Conservation (phyloP, 2,113 vertebrate genomes). For the Brachyistius frenatus region DNA sequence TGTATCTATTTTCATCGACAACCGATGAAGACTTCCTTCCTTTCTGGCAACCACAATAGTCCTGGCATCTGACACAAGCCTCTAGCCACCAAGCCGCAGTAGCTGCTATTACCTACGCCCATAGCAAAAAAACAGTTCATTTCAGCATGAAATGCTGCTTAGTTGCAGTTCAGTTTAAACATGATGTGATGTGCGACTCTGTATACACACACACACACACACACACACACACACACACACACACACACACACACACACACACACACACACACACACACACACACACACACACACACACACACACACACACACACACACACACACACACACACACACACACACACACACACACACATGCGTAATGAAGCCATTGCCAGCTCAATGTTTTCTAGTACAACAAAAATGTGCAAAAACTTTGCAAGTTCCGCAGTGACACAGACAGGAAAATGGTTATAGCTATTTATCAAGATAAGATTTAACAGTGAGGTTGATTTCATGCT, state of each 20-base stretch:
- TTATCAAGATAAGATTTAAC: no score
- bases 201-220: neutral
- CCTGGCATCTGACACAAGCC: constrained; percentile 25
- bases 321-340: neutral
- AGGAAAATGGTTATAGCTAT: neutral
- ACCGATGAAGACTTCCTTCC: constrained; percentile 72
- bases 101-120: neutral
- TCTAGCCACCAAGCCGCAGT: constrained; percentile 36
- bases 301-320: no score
- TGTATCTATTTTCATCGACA: constrained; percentile 79
- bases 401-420: constrained; percentile 3
- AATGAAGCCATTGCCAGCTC: constrained; percentile 26
- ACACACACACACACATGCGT: neutral
- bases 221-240: no score
- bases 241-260: no score
- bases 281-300: neutral
- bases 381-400: neutral
- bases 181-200: neutral
- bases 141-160: neutral
- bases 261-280: neutral
- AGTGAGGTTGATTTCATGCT: constrained; percentile 4
- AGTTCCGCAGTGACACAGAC: neutral
- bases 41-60: constrained; percentile 56
- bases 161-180: neutral
- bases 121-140: neutral